These are phyloP conservation scores for Zaprionus kolodkinae DNA, from an alignment of 1,140 invertebrate species.

Conservation along the genomic window DNA sequence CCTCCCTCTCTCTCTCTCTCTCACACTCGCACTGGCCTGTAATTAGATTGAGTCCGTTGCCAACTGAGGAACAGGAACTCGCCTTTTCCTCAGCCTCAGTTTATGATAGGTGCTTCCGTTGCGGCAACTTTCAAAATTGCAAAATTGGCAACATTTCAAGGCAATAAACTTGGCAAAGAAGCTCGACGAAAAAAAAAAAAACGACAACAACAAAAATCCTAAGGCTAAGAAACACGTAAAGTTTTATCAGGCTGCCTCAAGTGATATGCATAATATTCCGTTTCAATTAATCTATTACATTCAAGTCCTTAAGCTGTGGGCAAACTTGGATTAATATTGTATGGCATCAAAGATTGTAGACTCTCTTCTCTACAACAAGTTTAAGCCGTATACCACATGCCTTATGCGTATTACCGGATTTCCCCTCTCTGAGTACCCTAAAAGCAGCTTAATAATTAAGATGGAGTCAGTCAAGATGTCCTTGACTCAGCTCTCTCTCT, in stretches of 20 bases:
- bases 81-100: slow-evolving; percentile 35
- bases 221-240: not conserved
- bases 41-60: slow-evolving; percentile 69
- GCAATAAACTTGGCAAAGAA: slow-evolving; percentile 19
- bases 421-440: not conserved
- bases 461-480: not conserved
- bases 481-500: not conserved
- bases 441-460: slow-evolving; percentile 1
- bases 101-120: slow-evolving; percentile 66
- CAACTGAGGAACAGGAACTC: slow-evolving; percentile 57
- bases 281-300: too few species aligned
- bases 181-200: not conserved
- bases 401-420: not conserved
- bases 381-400: too few species aligned
- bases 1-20: not conserved
- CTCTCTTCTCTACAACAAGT: too few species aligned
- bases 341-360: too few species aligned
- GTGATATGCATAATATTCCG: too few species aligned
- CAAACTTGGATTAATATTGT: too few species aligned
- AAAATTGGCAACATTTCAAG: slow-evolving; percentile 58
- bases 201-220: too few species aligned
- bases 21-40: slow-evolving; percentile 25
- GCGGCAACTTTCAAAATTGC: slow-evolving; percentile 5
- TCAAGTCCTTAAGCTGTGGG: too few species aligned
- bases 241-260: not conserved